Percentiles rank a stretch among this genome's conserved stretches.
Evolutionary conservation across 2,888 invertebrate species (phyloP).

Genomic region (Drosophila stalkeri): DNA sequence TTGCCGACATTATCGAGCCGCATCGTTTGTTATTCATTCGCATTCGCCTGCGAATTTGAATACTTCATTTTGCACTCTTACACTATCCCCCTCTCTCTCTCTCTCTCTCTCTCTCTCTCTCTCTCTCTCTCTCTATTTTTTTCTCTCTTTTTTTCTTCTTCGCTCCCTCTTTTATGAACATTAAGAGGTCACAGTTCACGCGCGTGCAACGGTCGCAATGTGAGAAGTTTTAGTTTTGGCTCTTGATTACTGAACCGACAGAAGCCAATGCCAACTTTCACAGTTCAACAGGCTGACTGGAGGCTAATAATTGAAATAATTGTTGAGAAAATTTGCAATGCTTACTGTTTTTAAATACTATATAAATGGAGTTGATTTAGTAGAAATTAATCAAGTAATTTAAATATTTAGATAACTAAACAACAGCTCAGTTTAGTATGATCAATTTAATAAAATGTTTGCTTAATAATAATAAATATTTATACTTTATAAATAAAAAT

Average conservation of each 20-base stretch:
- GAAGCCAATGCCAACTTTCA: slow-evolving; percentile 30
- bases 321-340: not conserved
- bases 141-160: not conserved
- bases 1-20: slow-evolving; percentile 73
- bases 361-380: not conserved
- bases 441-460: too few species aligned
- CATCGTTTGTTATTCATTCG: slow-evolving; percentile 51
- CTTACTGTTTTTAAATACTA: not conserved
- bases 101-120: not conserved
- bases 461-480: too few species aligned
- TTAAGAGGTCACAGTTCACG: slow-evolving; percentile 67
- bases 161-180: slow-evolving; percentile 20
- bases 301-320: slow-evolving; percentile 18
- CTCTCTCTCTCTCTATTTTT: not conserved
- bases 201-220: slow-evolving; percentile 57
- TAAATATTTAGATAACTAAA: not conserved
- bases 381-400: not conserved
- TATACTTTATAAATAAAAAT: too few species aligned
- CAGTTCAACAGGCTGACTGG: slow-evolving; percentile 1
- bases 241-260: slow-evolving; percentile 19
- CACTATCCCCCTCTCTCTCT: not conserved
- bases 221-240: slow-evolving; percentile 46
- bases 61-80: slow-evolving; percentile 55
- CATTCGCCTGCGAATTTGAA: slow-evolving; percentile 70
- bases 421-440: too few species aligned